Evolutionary conservation across 1,140 invertebrate genomes (phyloP), one percentile per base, ranked within the genome.

Genomic region (Microvelia longipes): DNA sequence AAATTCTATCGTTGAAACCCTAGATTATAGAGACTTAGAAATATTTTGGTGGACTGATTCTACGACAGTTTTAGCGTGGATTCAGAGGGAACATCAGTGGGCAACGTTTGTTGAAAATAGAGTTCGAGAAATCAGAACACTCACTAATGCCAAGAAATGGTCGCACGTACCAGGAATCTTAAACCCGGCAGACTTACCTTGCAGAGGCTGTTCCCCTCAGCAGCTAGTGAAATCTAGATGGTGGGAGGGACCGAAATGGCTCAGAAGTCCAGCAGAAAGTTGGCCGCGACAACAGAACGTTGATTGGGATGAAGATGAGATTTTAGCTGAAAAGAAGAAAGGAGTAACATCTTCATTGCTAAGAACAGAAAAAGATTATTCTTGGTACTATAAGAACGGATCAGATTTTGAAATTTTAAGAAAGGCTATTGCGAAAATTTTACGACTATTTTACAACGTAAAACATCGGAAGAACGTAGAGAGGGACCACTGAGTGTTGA

Each of bases 81-180:
- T 81, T 50, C 70, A 68, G 1, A 69, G 67, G 27, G 5, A 73
- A 11, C 68, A 72, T 2, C 61, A 71, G 0, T 79, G 76, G 69
- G 78, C 81, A 73, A 71, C 73, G 0, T 82, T 79, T 71, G 77
- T 80, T 0, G 75, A 77, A 0, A 78, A 81, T 71, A 68, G 80
- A 14, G 69, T 82, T 1, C 71, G 72, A 1, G 75, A 79, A 72
- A 69, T 69, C 11, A 70, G 14, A 66, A 29, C 28, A n/a, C 11
- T 69, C 2, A 35, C 62, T 29, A 65, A 66, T 28, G 27, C 15
- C 14, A 27, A 69, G 28, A n/a, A 19, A n/a, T 72, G 50, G 28
- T 24, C 26, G 19, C 64, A 70, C 24, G 28, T 50, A 67, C 35
- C 63, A 70, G 68, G 65, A 29, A 65, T 15, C 1, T 27, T 11